These are phyloP conservation scores for Parapristionchus giblindavisi DNA, from an alignment of 2,888 invertebrate species.

Conservation along the genomic window DNA sequence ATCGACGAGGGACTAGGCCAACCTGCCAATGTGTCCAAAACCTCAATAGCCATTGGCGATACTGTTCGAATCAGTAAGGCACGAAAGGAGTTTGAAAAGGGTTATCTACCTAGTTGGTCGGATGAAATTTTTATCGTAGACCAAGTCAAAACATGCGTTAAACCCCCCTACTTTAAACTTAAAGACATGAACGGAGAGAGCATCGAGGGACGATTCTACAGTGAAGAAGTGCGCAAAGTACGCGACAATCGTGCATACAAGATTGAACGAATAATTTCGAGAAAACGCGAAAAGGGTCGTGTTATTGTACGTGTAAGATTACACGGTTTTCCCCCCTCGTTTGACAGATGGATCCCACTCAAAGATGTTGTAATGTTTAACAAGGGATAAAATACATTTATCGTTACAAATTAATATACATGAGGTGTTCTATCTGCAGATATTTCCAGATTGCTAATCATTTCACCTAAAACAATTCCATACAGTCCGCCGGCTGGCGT, in stretches of 20 bases:
- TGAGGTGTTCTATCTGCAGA: background rate
- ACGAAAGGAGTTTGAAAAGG: background rate
- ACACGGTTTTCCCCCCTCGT: background rate
- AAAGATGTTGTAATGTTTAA: background rate
- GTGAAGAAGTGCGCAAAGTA: background rate
- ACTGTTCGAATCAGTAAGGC: background rate
- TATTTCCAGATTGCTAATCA: background rate
- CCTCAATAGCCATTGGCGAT: no score
- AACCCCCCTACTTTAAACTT: background rate
- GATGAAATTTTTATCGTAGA: background rate
- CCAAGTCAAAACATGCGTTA: background rate
- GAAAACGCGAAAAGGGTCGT: no score
- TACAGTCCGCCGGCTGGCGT: background rate
- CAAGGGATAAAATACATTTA: background rate
- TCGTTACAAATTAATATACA: background rate
- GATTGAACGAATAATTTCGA: background rate
- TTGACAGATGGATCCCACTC: background rate
- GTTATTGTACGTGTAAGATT: no score
- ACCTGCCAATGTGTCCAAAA: no score
- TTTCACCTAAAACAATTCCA: background rate
- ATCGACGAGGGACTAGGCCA: conserved; percentile 7
- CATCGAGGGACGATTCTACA: background rate
- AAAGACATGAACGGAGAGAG: background rate
- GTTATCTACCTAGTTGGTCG: background rate
- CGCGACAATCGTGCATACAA: no score